Percentiles rank a stretch among this genome's conserved stretches.
These are phyloP conservation scores for Caenorhabditis sp. DNA, from an alignment of 2,888 invertebrate species.

Conservation along the genomic window DNA sequence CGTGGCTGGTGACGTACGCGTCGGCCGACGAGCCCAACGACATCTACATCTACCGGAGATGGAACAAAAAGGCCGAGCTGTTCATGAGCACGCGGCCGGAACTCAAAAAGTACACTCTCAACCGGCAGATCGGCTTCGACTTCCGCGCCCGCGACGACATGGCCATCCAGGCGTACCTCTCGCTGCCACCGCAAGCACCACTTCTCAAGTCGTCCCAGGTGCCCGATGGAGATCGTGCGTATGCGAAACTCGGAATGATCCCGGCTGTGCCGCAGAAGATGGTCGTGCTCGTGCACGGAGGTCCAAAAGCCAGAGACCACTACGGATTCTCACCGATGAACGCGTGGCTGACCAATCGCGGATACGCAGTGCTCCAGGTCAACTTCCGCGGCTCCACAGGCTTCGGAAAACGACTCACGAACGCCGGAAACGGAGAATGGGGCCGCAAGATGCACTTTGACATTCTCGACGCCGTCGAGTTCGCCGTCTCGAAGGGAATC, in stretches of 20 bases:
- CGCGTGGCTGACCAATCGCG: constrained; percentile 76
- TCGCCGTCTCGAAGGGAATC: constrained; percentile 73
- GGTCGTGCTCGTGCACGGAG: constrained; percentile 76
- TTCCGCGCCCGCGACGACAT: constrained; percentile 77
- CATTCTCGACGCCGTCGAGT: constrained; percentile 77
- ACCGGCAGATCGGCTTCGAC: constrained; percentile 77
- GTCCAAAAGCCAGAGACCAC: constrained; percentile 76
- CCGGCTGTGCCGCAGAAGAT: constrained; percentile 75
- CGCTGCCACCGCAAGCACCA: constrained; percentile 74
- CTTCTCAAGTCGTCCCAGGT: constrained; percentile 69
- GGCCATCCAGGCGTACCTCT: constrained; percentile 76
- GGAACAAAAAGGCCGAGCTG: constrained; percentile 71
- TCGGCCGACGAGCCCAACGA: constrained; percentile 77
- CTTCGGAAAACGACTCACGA: constrained; percentile 77
- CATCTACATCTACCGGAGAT: constrained; percentile 67
- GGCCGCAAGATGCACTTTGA: constrained; percentile 79
- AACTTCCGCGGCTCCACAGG: constrained; percentile 78
- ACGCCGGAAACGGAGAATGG: constrained; percentile 79
- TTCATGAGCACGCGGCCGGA: constrained; percentile 76
- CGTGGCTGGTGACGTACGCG: constrained; percentile 76
- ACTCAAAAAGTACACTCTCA: constrained; percentile 70
- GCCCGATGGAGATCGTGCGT: constrained; percentile 67
- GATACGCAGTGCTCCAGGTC: constrained; percentile 78
- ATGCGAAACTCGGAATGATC: constrained; percentile 75
- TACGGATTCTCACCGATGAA: constrained; percentile 76